phyloP scores from a whole-genome alignment of 2,113 vertebrate species.

The Vireo altiloquus region DNA sequence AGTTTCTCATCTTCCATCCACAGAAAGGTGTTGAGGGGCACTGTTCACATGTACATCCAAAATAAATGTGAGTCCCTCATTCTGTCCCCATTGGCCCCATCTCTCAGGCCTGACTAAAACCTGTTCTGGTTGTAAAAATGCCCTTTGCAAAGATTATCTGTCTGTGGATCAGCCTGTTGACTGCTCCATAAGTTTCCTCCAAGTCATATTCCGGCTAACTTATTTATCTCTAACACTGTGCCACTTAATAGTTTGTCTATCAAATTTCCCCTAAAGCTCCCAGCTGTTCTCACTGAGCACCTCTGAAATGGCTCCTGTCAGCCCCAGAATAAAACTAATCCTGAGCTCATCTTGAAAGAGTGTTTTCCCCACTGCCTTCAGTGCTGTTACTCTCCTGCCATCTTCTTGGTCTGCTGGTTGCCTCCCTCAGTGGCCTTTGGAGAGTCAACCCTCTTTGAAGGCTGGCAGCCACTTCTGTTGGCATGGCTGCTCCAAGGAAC shows the following conservation, averaged over 20 bases:
- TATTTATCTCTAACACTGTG: background rate
- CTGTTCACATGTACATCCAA: background rate
- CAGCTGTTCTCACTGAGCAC: background rate
- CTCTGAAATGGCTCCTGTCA: background rate
- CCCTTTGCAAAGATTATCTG: background rate
- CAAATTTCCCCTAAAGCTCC: background rate
- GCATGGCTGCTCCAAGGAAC: accelerated
- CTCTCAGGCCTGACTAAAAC: background rate
- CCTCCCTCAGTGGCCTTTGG: background rate
- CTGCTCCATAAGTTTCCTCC: background rate
- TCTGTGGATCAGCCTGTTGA: background rate
- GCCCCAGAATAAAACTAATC: background rate
- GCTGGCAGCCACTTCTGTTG: background rate
- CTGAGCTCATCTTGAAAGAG: accelerated
- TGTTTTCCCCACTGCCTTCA: background rate
- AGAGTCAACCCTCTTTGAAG: background rate
- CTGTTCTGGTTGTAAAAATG: background rate
- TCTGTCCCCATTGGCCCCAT: background rate
- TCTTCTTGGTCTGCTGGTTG: background rate
- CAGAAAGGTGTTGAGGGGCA: background rate
- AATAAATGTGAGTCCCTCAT: background rate
- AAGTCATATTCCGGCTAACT: background rate
- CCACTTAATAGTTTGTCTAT: background rate
- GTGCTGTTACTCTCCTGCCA: background rate
- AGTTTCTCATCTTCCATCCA: background rate